Base-by-base conservation (phyloP, 2,888 invertebrate genomes). In the Epinotia nisella region DNA sequence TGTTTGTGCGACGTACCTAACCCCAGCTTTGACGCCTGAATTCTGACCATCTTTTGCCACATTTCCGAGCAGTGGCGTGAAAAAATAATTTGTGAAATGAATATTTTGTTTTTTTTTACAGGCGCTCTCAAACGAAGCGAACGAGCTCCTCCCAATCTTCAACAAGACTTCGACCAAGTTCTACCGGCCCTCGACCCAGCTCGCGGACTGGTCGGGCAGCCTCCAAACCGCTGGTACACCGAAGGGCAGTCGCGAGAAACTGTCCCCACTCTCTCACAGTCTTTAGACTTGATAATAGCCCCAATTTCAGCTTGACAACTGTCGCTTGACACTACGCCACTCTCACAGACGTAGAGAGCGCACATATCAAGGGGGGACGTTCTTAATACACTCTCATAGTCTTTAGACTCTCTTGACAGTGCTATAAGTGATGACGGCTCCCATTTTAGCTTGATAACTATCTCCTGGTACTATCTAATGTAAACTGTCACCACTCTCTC, bases 61-160 rank as follows among this genome's bases (percentile, higher is more conserved):
- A n/a, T n/a, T n/a, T n/a, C n/a, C n/a, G n/a, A n/a, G n/a, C n/a
- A n/a, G n/a, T n/a, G n/a, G n/a, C n/a, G n/a, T n/a, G n/a, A n/a
- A n/a, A n/a, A n/a, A n/a, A n/a, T n/a, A n/a, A n/a, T n/a, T n/a
- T n/a, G n/a, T n/a, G n/a, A n/a, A 45, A 55, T 9, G 1, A 35
- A 60, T 7, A 24, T 2, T 24, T 24, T 24, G 9, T n/a, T 17
- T 35, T 7, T 24, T 58, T 2, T n/a, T n/a, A n/a, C 89, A 99
- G 98, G 98, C 99, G 0, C 92, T 99, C 72, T 97, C 98, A 3
- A 97, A 98, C 90, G 99, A 99, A 93, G 99, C 99, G 1, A 99
- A 98, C 92, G 99, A 99, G 86, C 94, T 99, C 60, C 94, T 99
- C 70, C 99, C 99, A 0, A 97, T 99, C 77, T 99, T 98, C 95